phyloP scores from a whole-genome alignment of 2,888 invertebrate genomes.

The Cataglyphis cursor region DNA sequence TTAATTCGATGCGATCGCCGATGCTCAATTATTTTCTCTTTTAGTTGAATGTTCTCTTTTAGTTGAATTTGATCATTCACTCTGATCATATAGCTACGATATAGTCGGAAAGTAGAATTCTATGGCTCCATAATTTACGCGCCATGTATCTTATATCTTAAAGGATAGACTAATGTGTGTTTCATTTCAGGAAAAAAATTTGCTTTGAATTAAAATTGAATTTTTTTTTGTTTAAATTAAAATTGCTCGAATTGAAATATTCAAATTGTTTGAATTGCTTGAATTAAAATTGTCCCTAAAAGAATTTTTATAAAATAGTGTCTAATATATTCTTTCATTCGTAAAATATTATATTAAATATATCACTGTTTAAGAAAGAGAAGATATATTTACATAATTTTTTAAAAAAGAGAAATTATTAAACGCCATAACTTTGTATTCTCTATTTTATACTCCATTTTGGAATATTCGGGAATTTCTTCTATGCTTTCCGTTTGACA shows the following conservation, averaged over 20 bases:
- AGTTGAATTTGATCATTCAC: constrained; percentile 22
- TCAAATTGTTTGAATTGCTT: too few relatives aligned
- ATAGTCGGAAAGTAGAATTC: constrained; percentile 25
- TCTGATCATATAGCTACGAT: not conserved
- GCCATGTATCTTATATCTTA: not conserved
- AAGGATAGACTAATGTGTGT: not conserved
- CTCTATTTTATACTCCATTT: not conserved
- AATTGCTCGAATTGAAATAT: too few relatives aligned
- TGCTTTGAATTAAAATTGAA: not conserved
- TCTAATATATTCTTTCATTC: not conserved
- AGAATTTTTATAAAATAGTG: not conserved
- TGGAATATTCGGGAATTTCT: not conserved
- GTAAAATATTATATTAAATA: not conserved
- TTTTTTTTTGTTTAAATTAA: too few relatives aligned
- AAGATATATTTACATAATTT: not conserved
- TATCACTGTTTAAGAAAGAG: not conserved
- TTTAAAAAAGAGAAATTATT: not conserved
- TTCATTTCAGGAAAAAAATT: not conserved
- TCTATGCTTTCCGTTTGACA: not conserved
- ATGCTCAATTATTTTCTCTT: not conserved
- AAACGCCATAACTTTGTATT: not conserved
- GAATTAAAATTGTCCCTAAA: not conserved
- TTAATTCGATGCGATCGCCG: not conserved
- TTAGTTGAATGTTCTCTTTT: not conserved
- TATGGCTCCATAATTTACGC: not conserved